Evolutionary conservation across 2,113 vertebrate species (phyloP).

Genomic region (Pseudorectes ferrugineus): DNA sequence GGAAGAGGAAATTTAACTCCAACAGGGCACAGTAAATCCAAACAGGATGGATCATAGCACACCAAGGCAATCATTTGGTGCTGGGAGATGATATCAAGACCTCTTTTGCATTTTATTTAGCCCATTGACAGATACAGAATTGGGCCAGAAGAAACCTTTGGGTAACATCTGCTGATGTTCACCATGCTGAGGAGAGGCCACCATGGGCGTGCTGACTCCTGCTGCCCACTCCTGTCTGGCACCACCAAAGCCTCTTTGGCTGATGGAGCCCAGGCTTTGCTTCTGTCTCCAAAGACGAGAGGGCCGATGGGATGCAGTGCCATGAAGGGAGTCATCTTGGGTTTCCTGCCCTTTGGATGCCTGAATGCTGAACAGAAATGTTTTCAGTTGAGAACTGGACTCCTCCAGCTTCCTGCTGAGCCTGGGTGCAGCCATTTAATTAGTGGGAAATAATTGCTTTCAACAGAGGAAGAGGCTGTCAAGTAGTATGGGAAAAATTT

Average conservation of each 20-base stretch:
- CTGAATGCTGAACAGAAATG: background rate
- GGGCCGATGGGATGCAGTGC: accelerated
- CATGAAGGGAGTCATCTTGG: background rate
- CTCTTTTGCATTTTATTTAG: background rate
- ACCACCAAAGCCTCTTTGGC: background rate
- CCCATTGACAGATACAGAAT: background rate
- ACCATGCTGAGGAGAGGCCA: accelerated
- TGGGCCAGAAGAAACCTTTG: background rate
- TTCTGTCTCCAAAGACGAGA: background rate
- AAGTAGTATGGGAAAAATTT: background rate
- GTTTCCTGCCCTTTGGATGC: background rate
- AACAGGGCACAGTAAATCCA: background rate
- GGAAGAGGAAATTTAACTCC: background rate
- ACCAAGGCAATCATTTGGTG: background rate
- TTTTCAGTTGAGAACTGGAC: background rate
- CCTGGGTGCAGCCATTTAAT: background rate
- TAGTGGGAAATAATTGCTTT: background rate
- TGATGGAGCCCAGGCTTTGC: background rate
- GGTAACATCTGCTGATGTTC: background rate
- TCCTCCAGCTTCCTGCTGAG: background rate
- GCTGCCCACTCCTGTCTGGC: background rate
- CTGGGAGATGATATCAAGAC: too few relatives aligned
- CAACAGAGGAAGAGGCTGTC: background rate
- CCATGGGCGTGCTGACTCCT: accelerated
- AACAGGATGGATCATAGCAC: background rate